Percentiles rank a stretch among this genome's conserved stretches.
These are phyloP conservation scores for Agapornis roseicollis DNA, from an alignment of 2,113 vertebrate genomes.

Conservation along the genomic window DNA sequence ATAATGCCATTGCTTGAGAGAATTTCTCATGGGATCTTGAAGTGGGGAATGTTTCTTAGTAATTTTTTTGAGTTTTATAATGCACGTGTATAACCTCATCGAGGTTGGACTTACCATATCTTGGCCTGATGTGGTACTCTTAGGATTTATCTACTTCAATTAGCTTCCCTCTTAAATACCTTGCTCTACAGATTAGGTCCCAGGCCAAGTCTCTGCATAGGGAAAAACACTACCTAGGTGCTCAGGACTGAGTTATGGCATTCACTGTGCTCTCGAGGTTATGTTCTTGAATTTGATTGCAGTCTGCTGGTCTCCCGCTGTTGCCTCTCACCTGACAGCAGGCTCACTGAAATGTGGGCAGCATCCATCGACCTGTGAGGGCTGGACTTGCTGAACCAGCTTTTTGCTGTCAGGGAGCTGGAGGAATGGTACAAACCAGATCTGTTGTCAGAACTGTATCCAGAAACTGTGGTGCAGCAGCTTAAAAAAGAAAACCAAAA, in stretches of 20 bases:
- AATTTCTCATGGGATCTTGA: conserved; percentile 56
- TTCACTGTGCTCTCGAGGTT: background rate
- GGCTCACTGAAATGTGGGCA: background rate
- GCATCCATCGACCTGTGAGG: background rate
- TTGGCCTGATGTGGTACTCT: conserved; percentile 54
- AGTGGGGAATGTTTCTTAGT: conserved; percentile 51
- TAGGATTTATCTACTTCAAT: conserved; percentile 61
- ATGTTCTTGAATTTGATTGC: background rate
- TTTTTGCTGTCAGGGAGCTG: background rate
- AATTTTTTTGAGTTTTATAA: conserved; percentile 61
- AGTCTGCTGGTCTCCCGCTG: background rate
- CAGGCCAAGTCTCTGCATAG: background rate
- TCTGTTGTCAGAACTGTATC: background rate
- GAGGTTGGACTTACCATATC: conserved; percentile 59
- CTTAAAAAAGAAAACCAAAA: background rate
- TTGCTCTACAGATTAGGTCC: conserved; percentile 52
- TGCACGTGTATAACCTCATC: conserved; percentile 58
- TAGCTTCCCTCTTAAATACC: conserved; percentile 55
- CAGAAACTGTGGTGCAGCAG: background rate
- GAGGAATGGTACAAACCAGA: background rate
- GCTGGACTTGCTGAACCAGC: background rate
- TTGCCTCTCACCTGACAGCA: background rate
- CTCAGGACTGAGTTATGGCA: background rate
- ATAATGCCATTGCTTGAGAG: conserved; percentile 61
- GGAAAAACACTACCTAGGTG: background rate